A percentile compares a stretch with the other conserved stretches of the same genome.
Evolutionary conservation across 2,113 vertebrate species (phyloP).

Genomic region (Leuciscus idus): DNA sequence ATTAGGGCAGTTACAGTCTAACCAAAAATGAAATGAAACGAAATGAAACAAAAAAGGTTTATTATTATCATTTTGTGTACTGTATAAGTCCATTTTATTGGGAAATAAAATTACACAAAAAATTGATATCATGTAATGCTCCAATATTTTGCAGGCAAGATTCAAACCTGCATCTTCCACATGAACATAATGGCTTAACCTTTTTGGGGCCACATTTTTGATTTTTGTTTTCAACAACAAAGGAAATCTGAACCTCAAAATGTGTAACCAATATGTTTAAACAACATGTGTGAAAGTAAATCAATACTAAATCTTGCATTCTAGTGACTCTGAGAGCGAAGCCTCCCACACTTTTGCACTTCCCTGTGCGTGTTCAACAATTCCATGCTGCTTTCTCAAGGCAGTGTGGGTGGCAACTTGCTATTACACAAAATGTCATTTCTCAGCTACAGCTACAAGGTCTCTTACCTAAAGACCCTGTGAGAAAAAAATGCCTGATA

Average conservation of each 20-base stretch:
- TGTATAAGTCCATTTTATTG: too few species aligned
- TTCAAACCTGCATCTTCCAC: not conserved
- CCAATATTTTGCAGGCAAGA: not conserved
- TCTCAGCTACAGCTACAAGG: slow-evolving; percentile 18
- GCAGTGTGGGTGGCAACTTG: slow-evolving; percentile 30
- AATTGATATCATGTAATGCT: too few species aligned
- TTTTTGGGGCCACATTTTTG: not conserved
- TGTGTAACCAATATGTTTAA: slow-evolving; percentile 7
- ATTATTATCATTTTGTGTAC: too few species aligned
- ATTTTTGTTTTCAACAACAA: not conserved
- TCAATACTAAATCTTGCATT: slow-evolving; percentile 24
- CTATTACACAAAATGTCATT: slow-evolving; percentile 38
- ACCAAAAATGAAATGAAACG: too few species aligned
- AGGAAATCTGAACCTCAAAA: not conserved
- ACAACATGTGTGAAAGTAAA: slow-evolving; percentile 15
- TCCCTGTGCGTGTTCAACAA: slow-evolving; percentile 18
- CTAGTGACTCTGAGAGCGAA: not conserved
- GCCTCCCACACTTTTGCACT: slow-evolving; percentile 37
- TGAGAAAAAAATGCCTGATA: slow-evolving; percentile 1
- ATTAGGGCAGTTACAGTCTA: too few species aligned
- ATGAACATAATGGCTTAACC: not conserved
- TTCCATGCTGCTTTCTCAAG: slow-evolving; percentile 23
- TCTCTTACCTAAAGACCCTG: slow-evolving; percentile 13
- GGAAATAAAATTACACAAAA: too few species aligned
- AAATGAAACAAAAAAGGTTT: too few species aligned